phyloP scores from a whole-genome alignment of 2,888 invertebrate species.

The Catocala fraxini region DNA sequence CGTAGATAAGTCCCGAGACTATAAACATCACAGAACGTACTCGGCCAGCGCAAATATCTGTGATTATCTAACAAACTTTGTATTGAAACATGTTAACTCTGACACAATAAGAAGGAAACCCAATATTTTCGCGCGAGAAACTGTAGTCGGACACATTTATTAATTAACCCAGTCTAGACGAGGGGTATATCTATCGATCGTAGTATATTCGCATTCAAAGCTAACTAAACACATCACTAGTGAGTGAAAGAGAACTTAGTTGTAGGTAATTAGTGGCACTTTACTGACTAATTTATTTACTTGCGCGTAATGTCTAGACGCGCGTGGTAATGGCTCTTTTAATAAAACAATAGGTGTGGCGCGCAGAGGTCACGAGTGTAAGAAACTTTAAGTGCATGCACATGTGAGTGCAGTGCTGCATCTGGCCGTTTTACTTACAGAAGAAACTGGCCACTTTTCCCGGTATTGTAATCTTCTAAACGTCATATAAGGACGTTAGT shows the following conservation, averaged over 20 bases:
- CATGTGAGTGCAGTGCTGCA: constrained; percentile 32
- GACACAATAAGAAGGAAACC: constrained; percentile 45
- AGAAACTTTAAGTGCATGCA: constrained; percentile 47
- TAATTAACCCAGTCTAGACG: constrained; percentile 69
- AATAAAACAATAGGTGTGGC: constrained; percentile 70
- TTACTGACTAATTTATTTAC: constrained; percentile 78
- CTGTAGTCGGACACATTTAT: constrained; percentile 60
- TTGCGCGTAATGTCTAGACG: constrained; percentile 75
- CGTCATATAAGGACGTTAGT: constrained; percentile 38
- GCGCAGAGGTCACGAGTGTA: constrained; percentile 54
- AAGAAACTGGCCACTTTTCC: constrained; percentile 6
- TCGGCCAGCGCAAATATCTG: constrained; percentile 23
- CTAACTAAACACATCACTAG: constrained; percentile 59
- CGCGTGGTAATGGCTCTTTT: constrained; percentile 69
- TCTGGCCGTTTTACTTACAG: constrained; percentile 22
- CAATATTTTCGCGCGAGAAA: constrained; percentile 59
- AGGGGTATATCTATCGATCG: constrained; percentile 58
- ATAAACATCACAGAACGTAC: constrained; percentile 30
- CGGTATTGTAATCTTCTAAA: constrained; percentile 8
- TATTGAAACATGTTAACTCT: constrained; percentile 44
- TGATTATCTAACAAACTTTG: constrained; percentile 41
- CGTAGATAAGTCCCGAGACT: constrained; percentile 38
- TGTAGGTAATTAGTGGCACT: constrained; percentile 73
- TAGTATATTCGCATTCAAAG: constrained; percentile 53
- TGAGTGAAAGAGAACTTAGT: constrained; percentile 67